phyloP scores from a whole-genome alignment of 2,113 vertebrate genomes.

The Actinemys pallida region DNA sequence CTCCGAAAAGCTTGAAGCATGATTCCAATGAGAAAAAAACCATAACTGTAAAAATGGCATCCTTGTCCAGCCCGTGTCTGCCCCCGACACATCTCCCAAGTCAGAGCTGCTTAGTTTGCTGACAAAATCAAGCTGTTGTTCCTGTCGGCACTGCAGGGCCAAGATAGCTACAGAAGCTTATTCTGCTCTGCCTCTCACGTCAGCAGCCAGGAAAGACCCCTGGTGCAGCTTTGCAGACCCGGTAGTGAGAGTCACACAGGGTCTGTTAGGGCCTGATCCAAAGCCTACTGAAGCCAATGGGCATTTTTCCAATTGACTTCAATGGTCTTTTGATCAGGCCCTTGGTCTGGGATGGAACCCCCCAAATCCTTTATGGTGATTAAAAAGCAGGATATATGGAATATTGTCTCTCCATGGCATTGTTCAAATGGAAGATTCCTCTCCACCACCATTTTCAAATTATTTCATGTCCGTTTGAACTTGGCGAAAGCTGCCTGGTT shows the following conservation, averaged over 20 bases:
- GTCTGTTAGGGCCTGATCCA: fast-evolving
- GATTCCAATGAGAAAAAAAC: not conserved
- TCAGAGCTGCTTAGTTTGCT: not conserved
- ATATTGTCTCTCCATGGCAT: not conserved
- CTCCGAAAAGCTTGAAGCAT: not conserved
- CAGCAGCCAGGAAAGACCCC: not conserved
- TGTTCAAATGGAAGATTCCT: not conserved
- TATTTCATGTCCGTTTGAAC: fast-evolving
- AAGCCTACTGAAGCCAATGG: not conserved
- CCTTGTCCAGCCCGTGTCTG: not conserved
- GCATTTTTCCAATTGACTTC: not conserved
- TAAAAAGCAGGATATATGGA: not conserved
- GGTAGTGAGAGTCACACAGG: fast-evolving
- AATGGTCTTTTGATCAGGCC: not conserved
- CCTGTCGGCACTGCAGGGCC: not conserved
- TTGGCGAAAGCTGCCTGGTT: not conserved
- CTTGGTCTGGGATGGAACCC: not conserved
- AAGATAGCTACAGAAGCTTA: fast-evolving
- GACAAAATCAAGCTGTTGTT: not conserved
- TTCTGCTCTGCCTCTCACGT: not conserved
- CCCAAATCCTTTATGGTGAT: not conserved
- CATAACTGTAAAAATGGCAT: conserved; percentile 1
- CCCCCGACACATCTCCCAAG: fast-evolving
- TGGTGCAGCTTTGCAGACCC: not conserved
- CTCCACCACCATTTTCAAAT: not conserved